phyloP scores from a whole-genome alignment of 2,888 invertebrate genomes.

The Diarsia brunnea region DNA sequence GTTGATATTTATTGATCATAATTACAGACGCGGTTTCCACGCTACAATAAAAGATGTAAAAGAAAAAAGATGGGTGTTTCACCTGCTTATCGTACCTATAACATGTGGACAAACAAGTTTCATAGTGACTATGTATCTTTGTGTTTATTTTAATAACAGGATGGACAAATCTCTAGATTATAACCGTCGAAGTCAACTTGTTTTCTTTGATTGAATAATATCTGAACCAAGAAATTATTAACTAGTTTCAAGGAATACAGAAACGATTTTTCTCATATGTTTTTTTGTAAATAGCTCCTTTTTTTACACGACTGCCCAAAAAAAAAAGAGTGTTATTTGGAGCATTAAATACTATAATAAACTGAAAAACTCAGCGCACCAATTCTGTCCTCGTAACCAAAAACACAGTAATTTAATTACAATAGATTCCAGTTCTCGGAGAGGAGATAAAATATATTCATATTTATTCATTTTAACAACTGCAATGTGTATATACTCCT shows the following conservation, averaged over 20 bases:
- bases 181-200: not conserved
- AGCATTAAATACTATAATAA: not conserved
- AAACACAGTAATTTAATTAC: not conserved
- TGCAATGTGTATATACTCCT: not conserved
- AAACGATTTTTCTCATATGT: not conserved
- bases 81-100: conserved; percentile 38
- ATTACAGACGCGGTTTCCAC: conserved; percentile 52
- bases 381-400: not conserved
- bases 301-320: too few species aligned
- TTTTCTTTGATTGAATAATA: not conserved
- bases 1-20: conserved; percentile 60
- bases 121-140: conserved; percentile 9
- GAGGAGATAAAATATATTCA: too few species aligned
- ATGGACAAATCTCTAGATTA: conserved; percentile 6
- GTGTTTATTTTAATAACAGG: conserved; percentile 15
- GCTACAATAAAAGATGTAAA: conserved; percentile 32
- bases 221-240: not conserved
- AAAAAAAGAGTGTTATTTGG: too few species aligned
- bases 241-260: not conserved
- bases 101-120: conserved; percentile 40
- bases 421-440: not conserved
- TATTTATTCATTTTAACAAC: not conserved
- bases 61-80: conserved; percentile 18
- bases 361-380: not conserved
- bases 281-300: not conserved